These are phyloP conservation scores for Heliconius charithonia DNA, from an alignment of 2,888 invertebrate genomes.

Conservation along the genomic window DNA sequence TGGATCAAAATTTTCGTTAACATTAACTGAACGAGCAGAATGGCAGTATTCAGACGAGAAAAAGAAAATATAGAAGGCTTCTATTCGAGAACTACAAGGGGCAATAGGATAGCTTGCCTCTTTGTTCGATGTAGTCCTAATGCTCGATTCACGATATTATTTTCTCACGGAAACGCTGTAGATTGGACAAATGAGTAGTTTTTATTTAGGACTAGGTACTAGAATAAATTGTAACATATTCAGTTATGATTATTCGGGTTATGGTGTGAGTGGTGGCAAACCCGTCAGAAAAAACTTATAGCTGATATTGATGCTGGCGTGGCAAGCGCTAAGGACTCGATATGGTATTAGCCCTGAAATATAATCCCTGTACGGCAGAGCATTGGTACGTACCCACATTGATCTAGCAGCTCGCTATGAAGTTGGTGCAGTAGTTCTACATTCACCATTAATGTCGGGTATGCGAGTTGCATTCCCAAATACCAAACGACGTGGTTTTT, in stretches of 20 bases:
- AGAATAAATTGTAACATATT: slow-evolving; percentile 99
- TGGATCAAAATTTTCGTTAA: slow-evolving; percentile 91
- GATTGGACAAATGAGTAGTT: slow-evolving; percentile 99
- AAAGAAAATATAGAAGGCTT: slow-evolving; percentile 97
- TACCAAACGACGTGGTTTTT: slow-evolving; percentile 99
- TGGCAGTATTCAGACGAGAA: slow-evolving; percentile 98
- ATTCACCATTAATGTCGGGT: slow-evolving; percentile 99
- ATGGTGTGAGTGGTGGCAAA: slow-evolving; percentile 97
- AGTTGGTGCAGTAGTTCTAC: slow-evolving; percentile 97
- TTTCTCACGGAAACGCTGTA: slow-evolving; percentile 99
- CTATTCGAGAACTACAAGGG: slow-evolving; percentile 95
- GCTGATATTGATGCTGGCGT: slow-evolving; percentile 99
- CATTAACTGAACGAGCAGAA: slow-evolving; percentile 95
- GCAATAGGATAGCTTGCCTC: slow-evolving; percentile 98
- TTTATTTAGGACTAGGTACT: slow-evolving; percentile 97
- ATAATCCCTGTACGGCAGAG: slow-evolving; percentile 99
- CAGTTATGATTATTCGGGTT: slow-evolving; percentile 97
- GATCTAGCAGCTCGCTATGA: slow-evolving; percentile 96
- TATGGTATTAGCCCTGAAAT: slow-evolving; percentile 96
- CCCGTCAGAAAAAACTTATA: slow-evolving; percentile 99
- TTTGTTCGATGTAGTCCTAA: slow-evolving; percentile 96
- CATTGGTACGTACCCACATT: slow-evolving; percentile 99
- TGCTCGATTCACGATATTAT: slow-evolving; percentile 96
- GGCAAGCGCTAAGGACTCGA: slow-evolving; percentile 94
- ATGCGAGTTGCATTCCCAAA: slow-evolving; percentile 99